Conservation (phyloP, 2,113 vertebrate species). For the Hydropotes inermis region DNA sequence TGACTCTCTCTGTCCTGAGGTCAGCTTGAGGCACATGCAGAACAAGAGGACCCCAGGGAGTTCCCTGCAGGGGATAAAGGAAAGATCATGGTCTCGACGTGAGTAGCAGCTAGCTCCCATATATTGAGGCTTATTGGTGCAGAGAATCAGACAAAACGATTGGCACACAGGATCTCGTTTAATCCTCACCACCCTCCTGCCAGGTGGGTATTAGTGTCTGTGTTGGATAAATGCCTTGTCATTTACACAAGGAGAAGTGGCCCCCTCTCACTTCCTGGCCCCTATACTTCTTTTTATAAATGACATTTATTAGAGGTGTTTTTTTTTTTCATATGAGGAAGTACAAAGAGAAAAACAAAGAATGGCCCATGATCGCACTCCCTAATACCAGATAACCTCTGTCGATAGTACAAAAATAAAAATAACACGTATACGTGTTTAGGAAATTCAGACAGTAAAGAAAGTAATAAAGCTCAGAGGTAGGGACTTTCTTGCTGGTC, state of each 20-base stretch:
- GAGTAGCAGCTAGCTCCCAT: neutral
- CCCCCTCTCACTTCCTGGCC: neutral
- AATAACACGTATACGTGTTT: neutral
- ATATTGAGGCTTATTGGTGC: neutral
- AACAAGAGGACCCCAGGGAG: neutral
- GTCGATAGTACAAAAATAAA: conserved; percentile 32
- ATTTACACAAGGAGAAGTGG: conserved; percentile 23
- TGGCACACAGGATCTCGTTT: neutral
- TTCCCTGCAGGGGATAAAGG: neutral
- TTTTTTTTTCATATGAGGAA: neutral
- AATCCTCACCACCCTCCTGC: neutral
- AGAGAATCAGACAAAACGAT: neutral
- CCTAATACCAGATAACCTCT: neutral
- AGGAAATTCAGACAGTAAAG: neutral
- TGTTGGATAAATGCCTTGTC: neutral
- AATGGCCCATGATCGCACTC: neutral
- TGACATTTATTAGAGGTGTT: neutral
- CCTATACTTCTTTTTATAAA: neutral
- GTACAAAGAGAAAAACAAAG: neutral
- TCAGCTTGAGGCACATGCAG: neutral
- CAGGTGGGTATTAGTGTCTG: neutral
- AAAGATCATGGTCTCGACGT: neutral
- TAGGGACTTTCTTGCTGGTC: neutral
- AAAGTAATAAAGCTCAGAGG: neutral
- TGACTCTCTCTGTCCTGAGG: neutral